Percentiles rank a stretch among this genome's conserved stretches.
These are phyloP conservation scores for Biston betularia DNA, from an alignment of 2,888 invertebrate species.

Conservation along the genomic window DNA sequence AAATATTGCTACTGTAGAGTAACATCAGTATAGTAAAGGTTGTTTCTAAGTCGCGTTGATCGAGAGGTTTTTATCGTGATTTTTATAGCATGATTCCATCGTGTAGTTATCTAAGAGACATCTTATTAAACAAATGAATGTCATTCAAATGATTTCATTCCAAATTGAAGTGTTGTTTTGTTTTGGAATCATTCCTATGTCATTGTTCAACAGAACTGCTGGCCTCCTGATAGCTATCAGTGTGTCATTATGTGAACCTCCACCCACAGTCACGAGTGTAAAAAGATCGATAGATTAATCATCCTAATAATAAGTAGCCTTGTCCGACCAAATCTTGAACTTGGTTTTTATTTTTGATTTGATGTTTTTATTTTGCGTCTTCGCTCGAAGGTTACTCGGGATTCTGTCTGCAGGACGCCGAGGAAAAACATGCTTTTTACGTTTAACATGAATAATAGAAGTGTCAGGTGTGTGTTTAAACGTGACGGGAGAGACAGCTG, in stretches of 20 bases:
- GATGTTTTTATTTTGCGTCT: conserved; percentile 50
- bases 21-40: conserved; percentile 9
- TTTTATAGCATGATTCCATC: too few species aligned
- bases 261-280: conserved; percentile 21
- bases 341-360: conserved; percentile 51
- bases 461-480: conserved; percentile 50
- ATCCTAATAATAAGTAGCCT: conserved; percentile 41
- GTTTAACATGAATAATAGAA: conserved; percentile 23
- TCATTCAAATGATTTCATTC: too few species aligned
- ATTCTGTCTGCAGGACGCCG: conserved; percentile 43
- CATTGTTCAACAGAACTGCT: background rate
- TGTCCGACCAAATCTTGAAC: conserved; percentile 47
- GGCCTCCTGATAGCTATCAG: conserved; percentile 9
- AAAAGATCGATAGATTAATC: conserved; percentile 35
- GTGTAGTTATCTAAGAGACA: too few species aligned
- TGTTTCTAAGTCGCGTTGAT: conserved; percentile 26
- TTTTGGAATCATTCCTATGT: conserved; percentile 6
- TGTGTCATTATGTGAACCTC: conserved; percentile 28
- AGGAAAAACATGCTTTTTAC: too few species aligned
- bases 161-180: too few species aligned
- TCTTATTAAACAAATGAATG: too few species aligned
- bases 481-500: conserved; percentile 62
- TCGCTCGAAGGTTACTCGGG: conserved; percentile 52
- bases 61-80: too few species aligned
- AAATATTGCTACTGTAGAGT: conserved; percentile 23